These are phyloP conservation scores for Lithophane ornitopus DNA, from an alignment of 2,888 invertebrate genomes.

Conservation along the genomic window DNA sequence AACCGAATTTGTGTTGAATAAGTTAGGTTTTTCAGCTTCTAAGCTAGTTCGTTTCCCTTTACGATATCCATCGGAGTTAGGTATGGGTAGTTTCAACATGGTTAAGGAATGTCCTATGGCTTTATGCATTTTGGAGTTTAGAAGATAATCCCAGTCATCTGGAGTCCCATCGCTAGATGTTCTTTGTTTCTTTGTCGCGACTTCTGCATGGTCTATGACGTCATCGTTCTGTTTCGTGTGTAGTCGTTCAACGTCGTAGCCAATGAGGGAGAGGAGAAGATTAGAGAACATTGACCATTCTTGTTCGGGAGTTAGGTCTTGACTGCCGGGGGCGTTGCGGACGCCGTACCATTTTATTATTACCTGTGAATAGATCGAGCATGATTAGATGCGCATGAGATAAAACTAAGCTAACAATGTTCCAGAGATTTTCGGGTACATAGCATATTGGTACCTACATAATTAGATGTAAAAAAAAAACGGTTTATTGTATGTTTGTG, in stretches of 20 bases:
- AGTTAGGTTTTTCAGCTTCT: conserved; percentile 77
- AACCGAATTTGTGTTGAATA: conserved; percentile 92
- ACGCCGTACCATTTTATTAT: conserved; percentile 96
- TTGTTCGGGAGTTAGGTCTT: conserved; percentile 93
- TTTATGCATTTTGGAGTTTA: conserved; percentile 91
- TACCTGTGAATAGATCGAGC: conserved; percentile 74
- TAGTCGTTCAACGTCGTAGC: conserved; percentile 93
- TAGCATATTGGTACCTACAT: no score
- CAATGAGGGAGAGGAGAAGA: conserved; percentile 91
- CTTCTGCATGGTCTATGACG: conserved; percentile 81
- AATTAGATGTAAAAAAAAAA: no score
- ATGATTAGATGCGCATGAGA: no score
- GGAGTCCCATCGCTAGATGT: conserved; percentile 94
- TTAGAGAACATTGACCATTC: conserved; percentile 95
- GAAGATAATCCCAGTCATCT: conserved; percentile 95
- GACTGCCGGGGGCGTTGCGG: conserved; percentile 96
- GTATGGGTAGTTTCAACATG: conserved; percentile 82
- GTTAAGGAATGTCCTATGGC: conserved; percentile 84
- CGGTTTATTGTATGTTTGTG: no score
- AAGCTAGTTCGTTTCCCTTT: conserved; percentile 64
- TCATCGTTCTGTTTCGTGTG: conserved; percentile 85
- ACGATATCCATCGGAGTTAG: conserved; percentile 60
- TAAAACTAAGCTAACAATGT: no score
- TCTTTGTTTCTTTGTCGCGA: conserved; percentile 94
- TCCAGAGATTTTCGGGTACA: no score